phyloP scores from a whole-genome alignment of 1,140 invertebrate species.

The Drosophila ficusphila region DNA sequence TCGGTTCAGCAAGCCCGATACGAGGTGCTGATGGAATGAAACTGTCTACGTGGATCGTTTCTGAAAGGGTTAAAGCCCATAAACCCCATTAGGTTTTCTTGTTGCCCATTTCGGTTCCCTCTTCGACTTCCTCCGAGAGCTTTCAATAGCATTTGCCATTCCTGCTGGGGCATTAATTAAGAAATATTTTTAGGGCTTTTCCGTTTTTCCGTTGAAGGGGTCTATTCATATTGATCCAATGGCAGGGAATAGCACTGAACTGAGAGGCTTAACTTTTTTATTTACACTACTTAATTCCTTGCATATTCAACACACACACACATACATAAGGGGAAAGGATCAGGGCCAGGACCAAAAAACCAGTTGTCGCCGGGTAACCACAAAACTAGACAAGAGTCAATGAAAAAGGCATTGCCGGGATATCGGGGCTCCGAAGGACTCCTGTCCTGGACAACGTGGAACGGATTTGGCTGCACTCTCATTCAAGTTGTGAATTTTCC shows the following conservation, averaged over 20 bases:
- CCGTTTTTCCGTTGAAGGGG: slow-evolving; percentile 1
- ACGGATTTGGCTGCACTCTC: slow-evolving; percentile 68
- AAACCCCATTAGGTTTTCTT: not conserved
- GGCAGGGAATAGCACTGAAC: not conserved
- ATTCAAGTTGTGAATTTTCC: slow-evolving; percentile 59
- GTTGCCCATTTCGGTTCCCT: not conserved
- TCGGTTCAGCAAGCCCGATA: slow-evolving; percentile 24
- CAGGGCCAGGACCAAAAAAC: slow-evolving; percentile 36
- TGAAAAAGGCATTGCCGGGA: slow-evolving; percentile 58
- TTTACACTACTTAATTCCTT: slow-evolving; percentile 69
- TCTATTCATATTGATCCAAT: slow-evolving; percentile 26
- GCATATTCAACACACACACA: slow-evolving; percentile 52
- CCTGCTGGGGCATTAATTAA: slow-evolving; percentile 60
- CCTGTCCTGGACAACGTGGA: slow-evolving; percentile 33
- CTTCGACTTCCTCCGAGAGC: not conserved
- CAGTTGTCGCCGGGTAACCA: slow-evolving; percentile 73
- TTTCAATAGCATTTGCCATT: not conserved
- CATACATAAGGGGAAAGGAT: not conserved
- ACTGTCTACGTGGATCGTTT: slow-evolving; percentile 19
- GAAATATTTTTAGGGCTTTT: slow-evolving; percentile 53
- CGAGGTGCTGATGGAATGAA: slow-evolving; percentile 40
- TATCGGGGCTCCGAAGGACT: slow-evolving; percentile 45
- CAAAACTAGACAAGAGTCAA: slow-evolving; percentile 71
- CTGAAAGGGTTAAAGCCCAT: slow-evolving; percentile 4
- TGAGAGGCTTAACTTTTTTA: slow-evolving; percentile 62